Base-by-base conservation (phyloP, 2,797 vertebrate species). In the Malurus splendens region DNA sequence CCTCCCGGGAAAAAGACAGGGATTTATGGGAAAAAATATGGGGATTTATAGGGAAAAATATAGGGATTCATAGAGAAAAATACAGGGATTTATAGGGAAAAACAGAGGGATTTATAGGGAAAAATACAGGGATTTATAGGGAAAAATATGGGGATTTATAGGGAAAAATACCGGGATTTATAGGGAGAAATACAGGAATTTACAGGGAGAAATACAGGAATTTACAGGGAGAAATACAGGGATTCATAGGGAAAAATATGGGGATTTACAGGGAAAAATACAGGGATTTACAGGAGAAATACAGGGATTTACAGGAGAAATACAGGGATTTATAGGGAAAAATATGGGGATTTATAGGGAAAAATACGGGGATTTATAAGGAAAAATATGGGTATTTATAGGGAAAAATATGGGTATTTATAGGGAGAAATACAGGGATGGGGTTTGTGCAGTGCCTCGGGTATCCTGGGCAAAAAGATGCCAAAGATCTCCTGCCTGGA, bases 301-400 rank as follows among this genome's bases (percentile, higher is more conserved):
- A 8, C 0, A 6, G 9, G 25, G 54, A 7, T 36, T 59, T 33
- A 0, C 0, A 5, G 4, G 27, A 3, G 18, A 33, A 39, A 73
- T 5, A 32, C 0, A 16, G 33, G 15, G 24, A 15, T 38, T 64
- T 45, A 1, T 0, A 27, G 13, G 22, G 47, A 10, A 2, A 27
- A 19, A 42, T 32, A 12, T 0, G 38, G 27, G 23, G 36, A 9
- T 33, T 55, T 16, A 2, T 0, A 12, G 1, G 20, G 6, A 14
- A 24, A 39, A 47, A 50, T 20, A 28, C 3, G 30, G 51, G 24
- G 47, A 2, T 32, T 60, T 25, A 13, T 2, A 12, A 5, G 36
- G 32, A 18, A 47, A 45, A 60, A 47, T 7, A 12, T 3, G 12
- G 57, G 60, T 32, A 2, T 47, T 55, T 24, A 2, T 0, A 18